Evolutionary conservation across 2,888 invertebrate species (phyloP), one percentile per base, ranked within the genome.

Genomic region (Neoascia interrupta): DNA sequence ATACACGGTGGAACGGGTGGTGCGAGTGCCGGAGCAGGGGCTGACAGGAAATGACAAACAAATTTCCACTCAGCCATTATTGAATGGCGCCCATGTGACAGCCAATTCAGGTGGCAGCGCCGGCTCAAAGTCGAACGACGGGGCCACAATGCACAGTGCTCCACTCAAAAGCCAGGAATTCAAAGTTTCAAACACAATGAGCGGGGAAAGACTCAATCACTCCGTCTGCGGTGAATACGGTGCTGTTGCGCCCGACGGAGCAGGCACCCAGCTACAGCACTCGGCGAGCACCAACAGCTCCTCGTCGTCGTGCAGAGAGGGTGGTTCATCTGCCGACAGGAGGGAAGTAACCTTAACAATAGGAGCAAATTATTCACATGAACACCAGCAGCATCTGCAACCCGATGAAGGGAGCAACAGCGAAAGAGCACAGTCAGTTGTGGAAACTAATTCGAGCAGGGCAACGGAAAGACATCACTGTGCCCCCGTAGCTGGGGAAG

Each of bases 41-140:
- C n/a, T n/a, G n/a, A n/a, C n/a, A 69, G 75, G 51, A 75, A 75
- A 75, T 69, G 69, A 75, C 51, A 75, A 75, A 75, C 75, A 75
- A 69, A 63, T 63, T 75, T 69, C 56, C 28, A 51, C 61, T 51
- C 26, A 54, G 34, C 61, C 61, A 36, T 51, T 51, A 18, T 10
- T 19, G 61, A 68, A 75, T 28, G 39, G 34, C 37, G 28, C 47
- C 36, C 54, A 56, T 56, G 41, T 75, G 56, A 31, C 53, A 54
- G 43, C 45, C 13, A 56, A 49, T 61, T 63, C 69, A 51, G 31
- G 37, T 31, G 49, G 26, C 10, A 69, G 31, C 47, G n/a, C n/a
- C n/a, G 23, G 36, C 54, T 68, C 68, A 61, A 68, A 74, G 28
- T 54, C 41, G 37, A 63, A 69, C 41, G 41, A 31, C 43, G 69